phyloP scores from a whole-genome alignment of 2,888 invertebrate genomes.

The Caenorhabditis sulstoni region DNA sequence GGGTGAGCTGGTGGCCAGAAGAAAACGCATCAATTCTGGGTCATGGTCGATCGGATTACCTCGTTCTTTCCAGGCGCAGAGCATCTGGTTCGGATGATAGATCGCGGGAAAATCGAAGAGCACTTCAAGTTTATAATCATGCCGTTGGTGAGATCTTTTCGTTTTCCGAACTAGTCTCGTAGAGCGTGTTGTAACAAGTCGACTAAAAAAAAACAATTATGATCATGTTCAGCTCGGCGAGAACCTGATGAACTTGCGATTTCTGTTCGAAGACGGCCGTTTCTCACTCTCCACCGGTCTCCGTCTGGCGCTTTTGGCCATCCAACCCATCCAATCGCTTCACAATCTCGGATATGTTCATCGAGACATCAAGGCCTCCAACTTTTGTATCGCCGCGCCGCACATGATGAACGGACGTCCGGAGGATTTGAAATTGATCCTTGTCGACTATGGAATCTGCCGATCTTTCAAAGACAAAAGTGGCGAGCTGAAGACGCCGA shows the following conservation, averaged over 20 bases:
- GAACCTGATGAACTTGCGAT: conserved; percentile 75
- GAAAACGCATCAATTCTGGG: too few species aligned
- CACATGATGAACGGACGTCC: conserved; percentile 29
- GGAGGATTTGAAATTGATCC: conserved; percentile 65
- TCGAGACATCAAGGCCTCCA: conserved; percentile 76
- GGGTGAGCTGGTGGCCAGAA: too few species aligned
- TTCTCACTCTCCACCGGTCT: conserved; percentile 78
- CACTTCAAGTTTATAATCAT: conserved; percentile 73
- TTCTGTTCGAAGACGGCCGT: conserved; percentile 75
- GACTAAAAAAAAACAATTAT: too few species aligned
- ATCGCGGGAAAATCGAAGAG: conserved; percentile 78
- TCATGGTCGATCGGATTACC: too few species aligned
- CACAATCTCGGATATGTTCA: conserved; percentile 78
- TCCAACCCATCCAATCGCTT: conserved; percentile 72
- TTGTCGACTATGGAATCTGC: conserved; percentile 79
- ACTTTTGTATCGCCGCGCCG: conserved; percentile 63
- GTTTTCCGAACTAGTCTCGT: too few species aligned
- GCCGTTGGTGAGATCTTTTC: conserved; percentile 67
- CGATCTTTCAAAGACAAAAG: conserved; percentile 68
- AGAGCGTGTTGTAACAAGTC: too few species aligned
- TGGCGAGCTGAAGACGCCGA: conserved; percentile 68
- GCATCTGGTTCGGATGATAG: conserved; percentile 72
- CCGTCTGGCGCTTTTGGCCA: conserved; percentile 72
- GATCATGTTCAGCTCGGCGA: conserved; percentile 73
- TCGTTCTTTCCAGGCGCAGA: too few species aligned